phyloP scores from a whole-genome alignment of 2,113 vertebrate genomes.

The Actenoides lindsayi region DNA sequence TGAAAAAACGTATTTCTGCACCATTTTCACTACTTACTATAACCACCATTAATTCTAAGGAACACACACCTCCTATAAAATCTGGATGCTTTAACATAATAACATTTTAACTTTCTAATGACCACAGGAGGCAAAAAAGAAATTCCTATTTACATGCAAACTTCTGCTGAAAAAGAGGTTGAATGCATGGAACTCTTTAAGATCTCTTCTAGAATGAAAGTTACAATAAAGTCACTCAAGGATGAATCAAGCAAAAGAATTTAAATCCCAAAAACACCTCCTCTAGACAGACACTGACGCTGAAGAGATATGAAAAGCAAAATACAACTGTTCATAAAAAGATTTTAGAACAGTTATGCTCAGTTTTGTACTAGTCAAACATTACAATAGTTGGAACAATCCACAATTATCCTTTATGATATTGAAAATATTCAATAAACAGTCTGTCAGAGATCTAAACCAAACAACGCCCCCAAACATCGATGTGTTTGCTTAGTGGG shows the following conservation, averaged over 20 bases:
- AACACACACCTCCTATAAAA: background rate
- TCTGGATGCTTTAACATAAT: background rate
- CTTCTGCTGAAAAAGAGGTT: background rate
- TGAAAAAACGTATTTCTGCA: background rate
- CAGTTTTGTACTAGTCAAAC: background rate
- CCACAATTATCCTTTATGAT: background rate
- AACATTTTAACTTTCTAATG: background rate
- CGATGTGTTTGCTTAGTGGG: fast-evolving
- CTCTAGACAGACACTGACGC: background rate
- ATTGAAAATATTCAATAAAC: background rate
- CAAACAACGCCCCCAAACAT: background rate
- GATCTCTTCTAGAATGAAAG: background rate
- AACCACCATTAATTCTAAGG: background rate
- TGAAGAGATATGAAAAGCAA: background rate
- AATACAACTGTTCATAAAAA: background rate
- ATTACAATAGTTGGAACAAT: background rate
- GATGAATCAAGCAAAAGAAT: background rate
- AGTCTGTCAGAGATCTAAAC: background rate
- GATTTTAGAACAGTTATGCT: background rate
- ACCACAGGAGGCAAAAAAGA: background rate
- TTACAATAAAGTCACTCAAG: background rate
- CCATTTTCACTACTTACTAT: background rate
- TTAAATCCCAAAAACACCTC: background rate
- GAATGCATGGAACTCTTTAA: background rate
- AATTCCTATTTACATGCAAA: background rate